phyloP scores from a whole-genome alignment of 2,113 vertebrate genomes.

The Columba livia region DNA sequence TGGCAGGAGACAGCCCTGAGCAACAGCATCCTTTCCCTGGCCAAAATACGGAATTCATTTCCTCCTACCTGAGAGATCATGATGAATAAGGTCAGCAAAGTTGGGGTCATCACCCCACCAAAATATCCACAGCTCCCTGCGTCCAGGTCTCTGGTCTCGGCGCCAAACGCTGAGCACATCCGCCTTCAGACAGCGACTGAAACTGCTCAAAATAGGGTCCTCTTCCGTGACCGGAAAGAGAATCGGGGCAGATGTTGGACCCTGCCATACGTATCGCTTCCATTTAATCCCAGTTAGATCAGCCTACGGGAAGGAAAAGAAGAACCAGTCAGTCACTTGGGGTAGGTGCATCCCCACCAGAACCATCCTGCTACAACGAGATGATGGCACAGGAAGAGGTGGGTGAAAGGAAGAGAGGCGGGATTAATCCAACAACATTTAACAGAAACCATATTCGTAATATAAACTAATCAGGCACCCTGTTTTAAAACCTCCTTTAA shows the following conservation, averaged over 20 bases:
- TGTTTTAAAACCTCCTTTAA: neutral
- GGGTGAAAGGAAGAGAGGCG: neutral
- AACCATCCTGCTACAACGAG: neutral
- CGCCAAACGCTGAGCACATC: constrained; percentile 96
- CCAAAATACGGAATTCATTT: neutral
- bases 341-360: neutral
- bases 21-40: fast-evolving
- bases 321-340: neutral
- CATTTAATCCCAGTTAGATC: constrained; percentile 99
- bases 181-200: constrained; percentile 95
- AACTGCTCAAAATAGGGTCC: constrained; percentile 97
- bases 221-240: constrained; percentile 97
- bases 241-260: constrained; percentile 95
- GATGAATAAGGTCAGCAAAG: constrained; percentile 94
- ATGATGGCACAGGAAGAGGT: neutral
- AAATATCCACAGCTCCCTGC: constrained; percentile 96
- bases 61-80: constrained; percentile 89
- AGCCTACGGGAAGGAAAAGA: constrained; percentile 75
- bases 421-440: neutral
- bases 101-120: constrained; percentile 98
- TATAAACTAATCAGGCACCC: neutral
- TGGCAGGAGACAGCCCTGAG: neutral
- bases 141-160: constrained; percentile 90
- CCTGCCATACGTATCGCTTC: constrained; percentile 96
- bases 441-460: fast-evolving